These are phyloP conservation scores for Aphelinus certus DNA, from an alignment of 1,140 invertebrate genomes.

Conservation along the genomic window DNA sequence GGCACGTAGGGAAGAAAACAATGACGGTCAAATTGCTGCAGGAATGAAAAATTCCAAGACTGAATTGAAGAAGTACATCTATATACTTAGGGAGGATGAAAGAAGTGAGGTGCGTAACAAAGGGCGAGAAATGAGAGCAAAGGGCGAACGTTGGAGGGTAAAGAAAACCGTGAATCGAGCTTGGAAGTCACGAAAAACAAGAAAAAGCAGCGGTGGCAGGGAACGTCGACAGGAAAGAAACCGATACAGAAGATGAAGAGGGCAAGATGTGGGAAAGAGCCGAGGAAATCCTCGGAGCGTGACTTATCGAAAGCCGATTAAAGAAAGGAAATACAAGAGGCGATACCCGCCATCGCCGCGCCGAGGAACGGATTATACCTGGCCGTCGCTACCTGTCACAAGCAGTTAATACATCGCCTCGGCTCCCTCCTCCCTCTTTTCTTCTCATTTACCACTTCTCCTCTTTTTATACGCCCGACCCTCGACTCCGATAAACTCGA, in stretches of 20 bases:
- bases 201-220: neutral
- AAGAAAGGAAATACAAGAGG: neutral
- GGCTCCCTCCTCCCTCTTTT: neutral
- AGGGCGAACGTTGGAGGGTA: neutral
- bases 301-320: constrained; percentile 23
- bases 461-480: too few relatives aligned
- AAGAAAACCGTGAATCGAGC: too few relatives aligned
- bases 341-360: neutral
- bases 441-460: too few relatives aligned
- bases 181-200: neutral
- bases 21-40: too few relatives aligned
- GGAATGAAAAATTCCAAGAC: too few relatives aligned
- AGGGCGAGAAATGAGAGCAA: neutral
- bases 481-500: too few relatives aligned
- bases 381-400: constrained; percentile 7
- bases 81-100: neutral
- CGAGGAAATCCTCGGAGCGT: constrained; percentile 23
- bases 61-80: too few relatives aligned
- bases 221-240: neutral
- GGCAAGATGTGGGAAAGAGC: neutral
- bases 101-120: neutral
- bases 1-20: too few relatives aligned
- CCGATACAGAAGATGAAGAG: constrained; percentile 13
- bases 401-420: constrained; percentile 26
- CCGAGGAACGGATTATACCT: constrained; percentile 21